Evolutionary conservation across 2,113 vertebrate species (phyloP), one percentile per base, ranked within the genome.

Genomic region (Lophura nycthemera): DNA sequence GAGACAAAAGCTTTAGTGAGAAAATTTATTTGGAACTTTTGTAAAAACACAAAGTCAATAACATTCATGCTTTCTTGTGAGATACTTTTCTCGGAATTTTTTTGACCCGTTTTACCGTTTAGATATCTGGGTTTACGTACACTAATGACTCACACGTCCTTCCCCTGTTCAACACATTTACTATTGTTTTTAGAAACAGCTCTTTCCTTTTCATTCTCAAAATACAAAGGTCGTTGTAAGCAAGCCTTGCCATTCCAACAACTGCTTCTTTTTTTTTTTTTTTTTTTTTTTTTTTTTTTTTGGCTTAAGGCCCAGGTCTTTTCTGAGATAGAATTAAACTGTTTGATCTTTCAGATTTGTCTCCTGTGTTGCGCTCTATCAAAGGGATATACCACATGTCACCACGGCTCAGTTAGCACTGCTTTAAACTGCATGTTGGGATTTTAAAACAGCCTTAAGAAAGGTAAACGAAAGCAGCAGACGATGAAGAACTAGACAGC

Each of bases 161-260:
- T 77, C 24, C 20, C 64, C 45, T 16, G 12, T 86, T 57, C 57
- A 72, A 52, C 61, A 86, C 36, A 10, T 81, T 83, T 88, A 40
- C 40, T 82, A 73, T 38, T 92, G 54, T 88, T 93, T 91, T 91
- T 47, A 83, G 7, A 40, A 87, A 67, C 38, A 47, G 25, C 7
- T 95, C 65, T 85, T 77, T 83, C 59, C 29, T 66, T 80, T 88
- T 60, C 50, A 69, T 47, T 92, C 60, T 86, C 50, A 95, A 83
- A 61, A 66, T 29, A 71, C 29, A 91, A 86, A 95, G 56, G 57
- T 3, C 0, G 2, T 56, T 75, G 25, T 57, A 89, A 69, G 81
- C 60, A 71, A 67, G 71, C 22, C 36, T 80, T 43, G 38, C 8
- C n/a, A 73, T 67, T 88, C 42, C 69, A 74, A 56, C 11, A 59